Conservation (phyloP, 2,797 vertebrate genomes). For the Myioborus melanocephalus region DNA sequence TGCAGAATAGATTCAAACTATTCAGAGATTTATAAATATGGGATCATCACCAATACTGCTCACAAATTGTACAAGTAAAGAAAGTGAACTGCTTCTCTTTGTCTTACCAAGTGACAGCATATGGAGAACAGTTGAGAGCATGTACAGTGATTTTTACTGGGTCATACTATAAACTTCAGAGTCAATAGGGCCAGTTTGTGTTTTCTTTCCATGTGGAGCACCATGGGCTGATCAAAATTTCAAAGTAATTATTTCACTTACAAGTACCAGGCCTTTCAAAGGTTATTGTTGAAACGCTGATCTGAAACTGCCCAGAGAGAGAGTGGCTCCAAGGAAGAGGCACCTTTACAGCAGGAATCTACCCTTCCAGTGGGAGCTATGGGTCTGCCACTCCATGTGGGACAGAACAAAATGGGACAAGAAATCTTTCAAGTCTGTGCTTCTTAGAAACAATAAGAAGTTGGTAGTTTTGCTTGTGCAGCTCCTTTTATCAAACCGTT, state of each 20-base stretch:
- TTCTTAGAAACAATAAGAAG: not conserved
- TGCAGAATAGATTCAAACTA: slow-evolving; percentile 10
- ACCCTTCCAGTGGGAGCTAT: too few species aligned
- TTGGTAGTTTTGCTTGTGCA: not conserved
- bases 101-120: slow-evolving; percentile 19
- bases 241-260: not conserved
- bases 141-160: not conserved
- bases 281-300: not conserved
- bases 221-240: not conserved
- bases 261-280: not conserved
- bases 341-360: not conserved
- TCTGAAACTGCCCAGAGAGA: not conserved
- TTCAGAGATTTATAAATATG: slow-evolving; percentile 11
- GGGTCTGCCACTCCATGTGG: not conserved
- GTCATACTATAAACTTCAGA: not conserved
- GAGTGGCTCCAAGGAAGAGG: not conserved
- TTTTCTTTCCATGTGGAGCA: not conserved
- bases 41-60: slow-evolving; percentile 17
- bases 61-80: not conserved
- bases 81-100: slow-evolving; percentile 23
- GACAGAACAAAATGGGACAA: not conserved
- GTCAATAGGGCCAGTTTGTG: not conserved
- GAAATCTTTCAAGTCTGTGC: not conserved
- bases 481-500: not conserved
- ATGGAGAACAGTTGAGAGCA: not conserved